Evolutionary conservation across 2,797 vertebrate genomes (phyloP).

Genomic region (Eulemur coronatus): DNA sequence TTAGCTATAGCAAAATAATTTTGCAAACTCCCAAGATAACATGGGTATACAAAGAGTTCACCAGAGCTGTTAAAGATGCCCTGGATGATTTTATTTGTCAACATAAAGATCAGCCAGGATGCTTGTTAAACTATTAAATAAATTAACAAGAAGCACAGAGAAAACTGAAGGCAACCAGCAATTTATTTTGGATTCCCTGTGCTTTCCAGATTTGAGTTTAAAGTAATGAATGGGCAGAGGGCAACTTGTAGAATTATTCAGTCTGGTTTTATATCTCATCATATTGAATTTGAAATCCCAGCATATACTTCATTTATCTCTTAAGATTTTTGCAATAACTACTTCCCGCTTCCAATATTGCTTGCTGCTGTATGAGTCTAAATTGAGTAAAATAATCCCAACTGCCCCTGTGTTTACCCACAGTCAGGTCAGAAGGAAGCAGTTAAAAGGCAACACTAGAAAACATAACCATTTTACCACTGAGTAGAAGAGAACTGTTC

Average conservation of each 20-base stretch:
- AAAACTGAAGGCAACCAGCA: not conserved
- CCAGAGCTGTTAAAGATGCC: not conserved
- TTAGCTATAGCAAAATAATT: not conserved
- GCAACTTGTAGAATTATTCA: not conserved
- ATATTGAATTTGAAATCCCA: not conserved
- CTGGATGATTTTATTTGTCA: not conserved
- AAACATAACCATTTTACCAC: not conserved
- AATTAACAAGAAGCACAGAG: not conserved
- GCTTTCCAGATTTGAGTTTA: not conserved
- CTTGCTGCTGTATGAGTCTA: not conserved
- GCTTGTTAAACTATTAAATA: not conserved
- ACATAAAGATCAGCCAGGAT: not conserved
- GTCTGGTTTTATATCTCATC: not conserved
- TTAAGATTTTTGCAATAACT: not conserved
- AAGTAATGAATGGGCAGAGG: not conserved
- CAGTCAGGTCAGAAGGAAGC: accelerated
- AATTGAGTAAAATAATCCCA: not conserved
- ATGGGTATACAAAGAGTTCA: not conserved
- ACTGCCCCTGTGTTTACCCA: not conserved
- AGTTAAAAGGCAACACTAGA: not conserved
- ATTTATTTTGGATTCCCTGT: not conserved
- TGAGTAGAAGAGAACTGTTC: not conserved
- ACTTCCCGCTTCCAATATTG: not conserved
- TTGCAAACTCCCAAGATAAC: not conserved
- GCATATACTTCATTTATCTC: not conserved